Conservation (phyloP, 2,113 vertebrate genomes). For the Gopherus flavomarginatus region DNA sequence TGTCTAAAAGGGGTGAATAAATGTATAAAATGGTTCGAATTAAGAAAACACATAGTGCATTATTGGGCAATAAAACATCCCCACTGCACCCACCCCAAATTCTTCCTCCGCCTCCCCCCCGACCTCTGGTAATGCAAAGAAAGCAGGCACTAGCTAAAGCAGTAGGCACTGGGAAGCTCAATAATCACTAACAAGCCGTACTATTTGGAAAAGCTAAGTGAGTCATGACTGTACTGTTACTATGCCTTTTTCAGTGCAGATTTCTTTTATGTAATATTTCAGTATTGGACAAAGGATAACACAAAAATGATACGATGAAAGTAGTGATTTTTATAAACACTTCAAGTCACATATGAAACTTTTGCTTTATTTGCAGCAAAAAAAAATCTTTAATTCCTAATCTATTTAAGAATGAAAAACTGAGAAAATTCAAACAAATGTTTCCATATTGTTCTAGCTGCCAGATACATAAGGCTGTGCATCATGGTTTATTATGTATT, state of each 20-base stretch:
- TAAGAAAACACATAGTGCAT: not conserved
- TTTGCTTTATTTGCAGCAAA: not conserved
- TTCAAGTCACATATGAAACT: not conserved
- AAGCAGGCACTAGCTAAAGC: conserved; percentile 19
- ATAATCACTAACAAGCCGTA: not conserved
- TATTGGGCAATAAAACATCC: not conserved
- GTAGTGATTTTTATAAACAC: not conserved
- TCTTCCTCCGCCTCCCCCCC: conserved; percentile 17
- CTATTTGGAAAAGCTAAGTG: not conserved
- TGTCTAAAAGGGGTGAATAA: conserved; percentile 47
- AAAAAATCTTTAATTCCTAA: not conserved
- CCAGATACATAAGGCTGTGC: not conserved
- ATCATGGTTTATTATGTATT: not conserved
- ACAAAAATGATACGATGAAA: not conserved
- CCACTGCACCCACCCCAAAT: not conserved
- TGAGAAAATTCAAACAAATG: not conserved
- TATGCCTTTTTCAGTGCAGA: rapidly evolving
- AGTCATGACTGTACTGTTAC: not conserved
- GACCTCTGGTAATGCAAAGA: not conserved
- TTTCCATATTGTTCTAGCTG: not conserved
- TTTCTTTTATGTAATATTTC: not conserved
- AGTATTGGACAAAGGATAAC: not conserved
- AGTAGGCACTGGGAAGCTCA: conserved; percentile 17
- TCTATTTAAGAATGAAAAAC: not conserved
- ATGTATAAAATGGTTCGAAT: not conserved